Base-by-base conservation (phyloP, 92 coral and sea anemone genomes). In the Phymanthus crucifer region DNA sequence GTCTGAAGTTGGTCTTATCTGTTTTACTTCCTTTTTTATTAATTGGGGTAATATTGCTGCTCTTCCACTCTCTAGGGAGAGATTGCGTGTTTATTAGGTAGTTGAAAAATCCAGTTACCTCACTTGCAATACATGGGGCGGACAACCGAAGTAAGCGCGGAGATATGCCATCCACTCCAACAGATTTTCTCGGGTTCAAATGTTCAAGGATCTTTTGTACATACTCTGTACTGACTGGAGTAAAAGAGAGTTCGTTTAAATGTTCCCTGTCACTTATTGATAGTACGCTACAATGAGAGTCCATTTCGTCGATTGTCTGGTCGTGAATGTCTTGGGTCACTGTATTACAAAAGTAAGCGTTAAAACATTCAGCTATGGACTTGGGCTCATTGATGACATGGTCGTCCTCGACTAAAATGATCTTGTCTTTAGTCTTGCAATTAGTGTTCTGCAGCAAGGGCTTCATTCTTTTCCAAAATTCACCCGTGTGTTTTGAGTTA, bases 401-500 rank as follows among this genome's bases (percentile, higher is more conserved):
- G 14, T 78, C 85, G n/a, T 70, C 66, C 48, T 83, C 89, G 32
- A 85, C 32, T 64, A 86, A 80, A 40, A 77, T 40, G 57, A 80
- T 88, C 65, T 78, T 80, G 47, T 58, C 47, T 14, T 68, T n/a
- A 29, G 36, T 18, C 32, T 29, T 66, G 32, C 29, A 65, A 31
- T 75, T 27, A 68, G 32, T 66, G 33, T 67, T 77, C 27, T 83
- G 92, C 29, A 74, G 50, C 26, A 80, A 74, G 24, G 86, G 81
- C 69, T 72, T 78, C 84, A 75, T 74, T 76, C 70, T 86, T 32
- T 65, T 78, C 93, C 87, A 85, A 77, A 89, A 89, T 70, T 82
- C 90, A 21, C 90, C 90, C 40, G 83, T 84, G 54, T 81, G 84
- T 73, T 74, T 85, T n/a, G 83, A 70, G 64, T 83, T 75, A 45